phyloP scores from a whole-genome alignment of 2,888 invertebrate species.

The Unio pictorum region DNA sequence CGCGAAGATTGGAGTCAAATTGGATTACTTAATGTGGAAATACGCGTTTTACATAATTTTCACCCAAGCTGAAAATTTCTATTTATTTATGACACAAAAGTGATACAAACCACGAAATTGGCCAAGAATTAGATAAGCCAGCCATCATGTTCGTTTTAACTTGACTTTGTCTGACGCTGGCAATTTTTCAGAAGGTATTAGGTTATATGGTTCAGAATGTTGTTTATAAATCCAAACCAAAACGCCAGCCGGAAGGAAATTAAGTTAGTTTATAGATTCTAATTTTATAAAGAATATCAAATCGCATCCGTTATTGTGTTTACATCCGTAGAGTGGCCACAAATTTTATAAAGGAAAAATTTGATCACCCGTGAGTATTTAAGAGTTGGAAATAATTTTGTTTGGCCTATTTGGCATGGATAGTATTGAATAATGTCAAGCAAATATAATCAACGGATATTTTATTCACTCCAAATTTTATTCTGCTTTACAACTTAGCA shows the following conservation, averaged over 20 bases:
- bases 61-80: conserved; percentile 58
- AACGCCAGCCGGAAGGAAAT: conserved; percentile 19
- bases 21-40: conserved; percentile 64
- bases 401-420: conserved; percentile 2
- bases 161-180: conserved; percentile 30
- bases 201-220: neutral
- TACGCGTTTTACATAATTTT: conserved; percentile 67
- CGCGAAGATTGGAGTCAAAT: conserved; percentile 57
- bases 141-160: conserved; percentile 35
- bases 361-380: conserved; percentile 31
- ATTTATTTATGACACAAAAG: conserved; percentile 63
- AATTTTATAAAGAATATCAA: conserved; percentile 55
- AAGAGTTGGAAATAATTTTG: conserved; percentile 30
- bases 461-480: too few species aligned
- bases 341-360: conserved; percentile 35
- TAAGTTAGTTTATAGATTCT: conserved; percentile 46
- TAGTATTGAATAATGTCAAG: too few species aligned
- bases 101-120: conserved; percentile 60
- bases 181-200: conserved; percentile 4
- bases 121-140: conserved; percentile 54
- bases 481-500: too few species aligned
- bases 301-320: conserved; percentile 50
- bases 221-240: neutral
- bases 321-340: conserved; percentile 33
- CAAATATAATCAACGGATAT: too few species aligned